phyloP scores from a whole-genome alignment of 2,113 vertebrate species.

The Terrapene triunguis region DNA sequence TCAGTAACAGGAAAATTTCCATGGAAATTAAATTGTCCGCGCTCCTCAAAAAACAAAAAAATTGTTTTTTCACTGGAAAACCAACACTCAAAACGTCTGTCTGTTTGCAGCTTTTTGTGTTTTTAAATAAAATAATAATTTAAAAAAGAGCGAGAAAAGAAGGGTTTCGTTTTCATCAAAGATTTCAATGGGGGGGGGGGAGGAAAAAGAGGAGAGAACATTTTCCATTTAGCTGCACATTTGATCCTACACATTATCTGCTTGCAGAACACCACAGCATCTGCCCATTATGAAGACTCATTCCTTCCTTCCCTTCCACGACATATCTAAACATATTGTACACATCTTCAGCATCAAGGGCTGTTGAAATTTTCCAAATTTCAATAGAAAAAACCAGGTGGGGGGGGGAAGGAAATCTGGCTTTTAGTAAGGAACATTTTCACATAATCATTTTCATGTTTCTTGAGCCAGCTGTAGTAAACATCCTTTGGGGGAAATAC shows the following conservation, averaged over 20 bases:
- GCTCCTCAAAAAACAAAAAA: neutral
- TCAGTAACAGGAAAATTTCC: neutral
- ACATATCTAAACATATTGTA: neutral
- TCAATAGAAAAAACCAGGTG: neutral
- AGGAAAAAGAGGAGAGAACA: neutral
- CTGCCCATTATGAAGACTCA: neutral
- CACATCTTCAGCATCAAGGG: neutral
- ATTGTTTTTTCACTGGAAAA: neutral
- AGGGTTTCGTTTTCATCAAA: neutral
- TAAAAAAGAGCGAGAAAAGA: neutral
- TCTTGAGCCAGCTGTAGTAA: neutral
- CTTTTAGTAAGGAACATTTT: neutral
- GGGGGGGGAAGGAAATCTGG: neutral
- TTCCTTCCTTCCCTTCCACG: neutral
- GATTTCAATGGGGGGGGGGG: neutral
- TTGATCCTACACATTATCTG: neutral
- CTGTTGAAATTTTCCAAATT: neutral
- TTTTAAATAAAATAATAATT: neutral
- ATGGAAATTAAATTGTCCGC: neutral
- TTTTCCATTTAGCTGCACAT: neutral
- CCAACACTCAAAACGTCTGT: neutral
- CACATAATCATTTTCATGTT: neutral
- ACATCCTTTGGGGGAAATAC: neutral
- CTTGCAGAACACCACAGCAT: neutral
- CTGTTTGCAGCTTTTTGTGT: neutral